Percentiles rank a stretch among this genome's conserved stretches.
These are phyloP conservation scores for Pogona vitticeps DNA, from an alignment of 2,113 vertebrate genomes.

Conservation along the genomic window DNA sequence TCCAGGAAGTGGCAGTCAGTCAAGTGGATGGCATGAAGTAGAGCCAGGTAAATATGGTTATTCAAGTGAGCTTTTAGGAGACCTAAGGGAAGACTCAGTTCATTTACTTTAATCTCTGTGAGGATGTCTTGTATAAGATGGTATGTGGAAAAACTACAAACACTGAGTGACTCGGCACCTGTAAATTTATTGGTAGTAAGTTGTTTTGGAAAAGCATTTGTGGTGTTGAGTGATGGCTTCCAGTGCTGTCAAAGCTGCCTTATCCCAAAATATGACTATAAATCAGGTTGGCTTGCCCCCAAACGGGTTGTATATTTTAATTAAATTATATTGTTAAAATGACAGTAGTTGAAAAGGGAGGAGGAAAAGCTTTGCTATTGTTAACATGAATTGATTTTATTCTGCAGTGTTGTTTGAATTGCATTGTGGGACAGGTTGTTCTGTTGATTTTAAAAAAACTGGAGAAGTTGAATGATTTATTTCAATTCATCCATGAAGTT, in stretches of 20 bases:
- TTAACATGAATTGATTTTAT: conserved; percentile 51
- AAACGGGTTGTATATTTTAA: background rate
- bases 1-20: conserved; percentile 93
- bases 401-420: conserved; percentile 52
- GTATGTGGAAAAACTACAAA: conserved; percentile 20
- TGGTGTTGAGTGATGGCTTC: conserved; percentile 62
- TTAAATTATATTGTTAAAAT: conserved; percentile 21
- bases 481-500: conserved; percentile 30
- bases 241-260: conserved; percentile 49
- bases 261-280: conserved; percentile 25
- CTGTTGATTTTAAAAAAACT: conserved; percentile 42
- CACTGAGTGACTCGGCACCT: conserved; percentile 60
- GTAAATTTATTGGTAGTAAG: conserved; percentile 63
- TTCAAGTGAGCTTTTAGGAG: conserved; percentile 11
- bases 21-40: conserved; percentile 97
- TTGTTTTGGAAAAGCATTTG: conserved; percentile 65
- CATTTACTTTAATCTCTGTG: conserved; percentile 28
- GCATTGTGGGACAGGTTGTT: conserved; percentile 31
- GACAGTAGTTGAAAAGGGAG: conserved; percentile 31
- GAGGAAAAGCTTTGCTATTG: conserved; percentile 49
- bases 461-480: conserved; percentile 49
- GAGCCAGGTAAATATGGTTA: conserved; percentile 87
- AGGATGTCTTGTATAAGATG: conserved; percentile 31
- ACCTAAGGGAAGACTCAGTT: conserved; percentile 8
- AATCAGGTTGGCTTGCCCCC: conserved; percentile 37